A percentile compares a stretch with the other conserved stretches of the same genome.
Evolutionary conservation across 2,888 invertebrate species (phyloP).

Genomic region (Mimas tiliae): DNA sequence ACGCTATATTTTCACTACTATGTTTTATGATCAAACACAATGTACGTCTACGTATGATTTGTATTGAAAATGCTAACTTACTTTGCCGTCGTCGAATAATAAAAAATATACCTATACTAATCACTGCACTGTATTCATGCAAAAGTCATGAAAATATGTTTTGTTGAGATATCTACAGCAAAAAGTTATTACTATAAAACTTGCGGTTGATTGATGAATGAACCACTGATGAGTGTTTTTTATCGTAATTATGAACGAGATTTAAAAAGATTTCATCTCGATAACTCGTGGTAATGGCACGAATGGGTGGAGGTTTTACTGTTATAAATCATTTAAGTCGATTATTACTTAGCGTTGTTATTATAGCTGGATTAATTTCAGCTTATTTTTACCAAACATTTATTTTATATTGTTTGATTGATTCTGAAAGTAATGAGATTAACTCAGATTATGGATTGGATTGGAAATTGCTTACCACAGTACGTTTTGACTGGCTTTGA

Average conservation of each 20-base stretch:
- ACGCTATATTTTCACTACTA: no score
- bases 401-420: neutral
- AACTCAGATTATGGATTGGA: neutral
- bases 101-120: no score
- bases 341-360: constrained; percentile 4
- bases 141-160: constrained; percentile 1
- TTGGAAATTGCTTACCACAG: neutral
- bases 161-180: neutral
- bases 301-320: constrained; percentile 6
- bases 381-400: neutral
- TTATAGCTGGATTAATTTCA: constrained; percentile 1
- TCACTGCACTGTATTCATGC: neutral
- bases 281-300: constrained; percentile 10
- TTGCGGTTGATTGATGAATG: constrained; percentile 23
- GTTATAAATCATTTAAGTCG: constrained; percentile 16
- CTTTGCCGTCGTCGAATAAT: neutral
- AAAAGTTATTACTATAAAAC: constrained; percentile 17
- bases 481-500: no score
- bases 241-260: constrained; percentile 22
- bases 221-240: constrained; percentile 19
- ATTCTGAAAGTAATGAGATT: neutral
- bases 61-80: no score
- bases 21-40: no score
- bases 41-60: no score
- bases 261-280: constrained; percentile 25